Conservation (phyloP, 2,888 invertebrate species). For the Seira sanloemensis region DNA sequence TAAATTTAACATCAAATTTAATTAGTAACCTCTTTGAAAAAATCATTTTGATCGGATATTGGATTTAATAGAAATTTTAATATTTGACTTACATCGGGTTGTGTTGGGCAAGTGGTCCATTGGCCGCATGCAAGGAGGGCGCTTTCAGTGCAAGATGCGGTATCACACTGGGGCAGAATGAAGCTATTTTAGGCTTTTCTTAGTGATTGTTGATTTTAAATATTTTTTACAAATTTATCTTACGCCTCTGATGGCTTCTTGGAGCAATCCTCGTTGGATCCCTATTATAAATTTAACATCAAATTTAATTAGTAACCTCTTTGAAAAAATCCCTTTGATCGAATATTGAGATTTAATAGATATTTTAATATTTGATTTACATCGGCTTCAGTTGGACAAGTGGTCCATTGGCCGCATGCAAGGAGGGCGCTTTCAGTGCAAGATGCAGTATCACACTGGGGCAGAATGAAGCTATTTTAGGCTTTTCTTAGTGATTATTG, state of each 20-base stretch:
- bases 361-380: background rate
- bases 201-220: too few relatives aligned
- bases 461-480: too few relatives aligned
- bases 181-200: too few relatives aligned
- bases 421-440: constrained; percentile 46
- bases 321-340: background rate
- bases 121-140: constrained; percentile 40
- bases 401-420: constrained; percentile 21
- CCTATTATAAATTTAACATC: background rate
- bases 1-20: too few relatives aligned
- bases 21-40: too few relatives aligned
- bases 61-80: background rate
- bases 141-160: constrained; percentile 30
- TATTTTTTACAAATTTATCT: too few relatives aligned
- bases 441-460: background rate
- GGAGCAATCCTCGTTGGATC: constrained; percentile 36
- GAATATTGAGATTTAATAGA: background rate
- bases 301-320: background rate
- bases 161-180: too few relatives aligned
- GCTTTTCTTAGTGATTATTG: too few relatives aligned
- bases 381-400: constrained; percentile 21
- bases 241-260: constrained; percentile 28
- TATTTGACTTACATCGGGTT: constrained; percentile 7
- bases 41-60: too few relatives aligned
- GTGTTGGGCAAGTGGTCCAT: constrained; percentile 18